phyloP scores from a whole-genome alignment of 2,797 vertebrate genomes.

The Sebastes iracundus region DNA sequence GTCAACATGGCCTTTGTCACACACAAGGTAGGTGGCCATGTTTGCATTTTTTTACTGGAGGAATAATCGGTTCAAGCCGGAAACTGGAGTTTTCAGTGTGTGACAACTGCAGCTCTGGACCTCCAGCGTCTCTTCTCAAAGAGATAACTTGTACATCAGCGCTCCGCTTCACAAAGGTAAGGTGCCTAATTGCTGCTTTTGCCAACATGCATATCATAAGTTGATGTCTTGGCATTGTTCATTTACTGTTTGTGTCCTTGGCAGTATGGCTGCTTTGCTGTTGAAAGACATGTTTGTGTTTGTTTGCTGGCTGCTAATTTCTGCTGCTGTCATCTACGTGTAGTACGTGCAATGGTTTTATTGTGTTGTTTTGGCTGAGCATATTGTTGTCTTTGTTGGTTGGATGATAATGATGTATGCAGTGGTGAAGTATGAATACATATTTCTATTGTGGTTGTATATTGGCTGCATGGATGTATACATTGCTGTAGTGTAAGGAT shows the following conservation, averaged over 20 bases:
- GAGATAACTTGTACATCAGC: background rate
- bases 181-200: background rate
- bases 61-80: background rate
- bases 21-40: background rate
- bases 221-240: background rate
- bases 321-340: background rate
- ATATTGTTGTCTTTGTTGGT: background rate
- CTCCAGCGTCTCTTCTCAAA: background rate
- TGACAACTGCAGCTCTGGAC: background rate
- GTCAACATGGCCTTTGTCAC: background rate
- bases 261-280: background rate
- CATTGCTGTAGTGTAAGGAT: background rate
- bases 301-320: background rate
- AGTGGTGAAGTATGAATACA: background rate
- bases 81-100: background rate
- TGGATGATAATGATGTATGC: background rate
- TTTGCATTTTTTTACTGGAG: background rate
- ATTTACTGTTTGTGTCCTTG: background rate
- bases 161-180: background rate
- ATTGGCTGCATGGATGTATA: background rate
- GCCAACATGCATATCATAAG: background rate
- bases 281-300: background rate
- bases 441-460: background rate
- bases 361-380: background rate
- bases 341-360: background rate